Evolutionary conservation across 2,113 vertebrate genomes (phyloP), one percentile per base, ranked within the genome.

Genomic region (Cryptoleucopteryx plumbea): DNA sequence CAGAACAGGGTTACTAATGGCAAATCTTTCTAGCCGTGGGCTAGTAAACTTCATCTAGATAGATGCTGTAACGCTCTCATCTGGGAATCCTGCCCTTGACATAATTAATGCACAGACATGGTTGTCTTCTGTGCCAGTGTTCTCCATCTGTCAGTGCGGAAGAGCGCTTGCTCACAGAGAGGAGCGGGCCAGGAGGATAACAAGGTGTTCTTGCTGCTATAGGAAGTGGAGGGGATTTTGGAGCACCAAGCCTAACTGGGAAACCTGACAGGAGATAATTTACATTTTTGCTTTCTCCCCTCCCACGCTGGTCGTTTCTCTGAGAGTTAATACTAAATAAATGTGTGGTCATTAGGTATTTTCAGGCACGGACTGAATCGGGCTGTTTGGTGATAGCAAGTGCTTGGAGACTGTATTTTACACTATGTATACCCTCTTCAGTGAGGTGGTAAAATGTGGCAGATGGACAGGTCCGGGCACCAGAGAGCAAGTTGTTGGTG

Each of bases 21-120:
- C 53, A 77, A 93, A 75, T 88, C 48, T 61, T 63, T 31, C 75
- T 94, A 71, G 79, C 79, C 6, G 7, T 82, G 88, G 94, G 90
- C 93, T 93, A 68, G 53, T 68, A 65, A 90, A 81, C 58, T 88
- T 48, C 84, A 43, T 63, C 58, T 36, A 62, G 80, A 73, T 66
- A 52, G 80, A 70, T 81, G 72, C 67, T 90, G 82, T 72, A 86
- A 56, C 1, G 25, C 56, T 78, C 45, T 95, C 88, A 73, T 70
- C 75, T 95, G 95, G 95, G 96, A 94, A 92, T 84, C 43, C 81
- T 93, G 86, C 83, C 88, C 86, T 88, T 78, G 93, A 42, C 91
- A 74, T 92, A 95, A 96, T 91, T 65, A 82, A 95, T 95, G 86
- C 88, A 81, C 74, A 91, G 84, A 20, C 91, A 91, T 22, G 83